phyloP scores from a whole-genome alignment of 2,888 invertebrate genomes.

The Taphrorychus bicolor region DNA sequence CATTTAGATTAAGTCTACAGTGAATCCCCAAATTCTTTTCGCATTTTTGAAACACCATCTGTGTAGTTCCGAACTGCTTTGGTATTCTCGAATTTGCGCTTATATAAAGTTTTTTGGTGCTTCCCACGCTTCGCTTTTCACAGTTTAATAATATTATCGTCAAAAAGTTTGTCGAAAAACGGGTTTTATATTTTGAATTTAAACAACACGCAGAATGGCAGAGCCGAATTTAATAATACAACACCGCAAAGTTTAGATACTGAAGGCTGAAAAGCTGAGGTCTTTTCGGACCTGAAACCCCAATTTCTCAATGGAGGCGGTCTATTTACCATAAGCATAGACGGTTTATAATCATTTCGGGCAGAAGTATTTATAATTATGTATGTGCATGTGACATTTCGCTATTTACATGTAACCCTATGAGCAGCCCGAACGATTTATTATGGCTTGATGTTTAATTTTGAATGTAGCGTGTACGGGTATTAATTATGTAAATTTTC shows the following conservation, averaged over 20 bases:
- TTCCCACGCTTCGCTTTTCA: slow-evolving; percentile 16
- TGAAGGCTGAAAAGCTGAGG: neutral
- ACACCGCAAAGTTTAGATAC: neutral
- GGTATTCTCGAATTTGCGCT: slow-evolving; percentile 36
- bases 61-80: slow-evolving; percentile 47
- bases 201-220: neutral
- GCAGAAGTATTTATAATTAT: neutral
- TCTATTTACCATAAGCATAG: neutral
- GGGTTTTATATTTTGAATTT: slow-evolving; percentile 1
- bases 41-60: slow-evolving; percentile 49
- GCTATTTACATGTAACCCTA: neutral
- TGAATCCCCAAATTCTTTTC: slow-evolving; percentile 47
- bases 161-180: neutral
- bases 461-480: neutral
- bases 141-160: slow-evolving; percentile 27
- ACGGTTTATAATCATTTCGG: neutral
- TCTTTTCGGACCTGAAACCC: neutral
- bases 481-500: slow-evolving; percentile 8
- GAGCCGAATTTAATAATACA: neutral
- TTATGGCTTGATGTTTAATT: slow-evolving; percentile 7
- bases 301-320: neutral
- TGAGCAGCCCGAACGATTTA: slow-evolving; percentile 3
- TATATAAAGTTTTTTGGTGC: slow-evolving; percentile 32
- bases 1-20: slow-evolving; percentile 53
- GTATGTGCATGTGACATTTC: slow-evolving; percentile 7